Evolutionary conservation across 2,888 invertebrate species (phyloP), one percentile per base, ranked within the genome.

Genomic region (Cordilura impudica): DNA sequence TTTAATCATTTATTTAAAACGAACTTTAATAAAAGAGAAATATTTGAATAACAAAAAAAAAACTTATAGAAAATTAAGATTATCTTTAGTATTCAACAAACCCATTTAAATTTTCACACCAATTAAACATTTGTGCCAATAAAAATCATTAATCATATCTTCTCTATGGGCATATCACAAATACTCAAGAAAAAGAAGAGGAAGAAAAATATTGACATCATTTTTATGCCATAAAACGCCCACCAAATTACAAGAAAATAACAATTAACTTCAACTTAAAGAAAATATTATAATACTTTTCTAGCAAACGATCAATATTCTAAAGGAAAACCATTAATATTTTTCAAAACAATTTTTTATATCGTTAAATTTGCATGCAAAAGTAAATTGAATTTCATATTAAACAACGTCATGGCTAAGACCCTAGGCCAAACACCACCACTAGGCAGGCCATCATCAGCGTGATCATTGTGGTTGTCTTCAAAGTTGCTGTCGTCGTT

Each of bases 341-440:
- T 75, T 73, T 69, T 26, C n/a, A 31, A 58, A 51, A 65, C 8
- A 26, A 49, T 29, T 56, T 35, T 53, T 54, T 53, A 54, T 54
- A 61, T 23, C 54, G 63, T 67, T 69, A 43, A 63, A 73, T 79
- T 79, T 79, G 79, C 79, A 79, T 79, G 79, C 75, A 71, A 66
- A 75, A 79, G 71, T 67, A 79, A 79, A 79, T 79, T 79, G 79
- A 79, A 79, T 79, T 79, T 79, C 71, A 61, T 79, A 79, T 75
- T 79, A 79, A 79, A 79, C 79, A 79, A 79, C 75, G 79, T 79
- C 79, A 75, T 75, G 71, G 74, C 54, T 19, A 65, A 75, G 79
- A 75, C 79, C 71, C 71, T 45, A 71, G 79, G 74, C 79, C 79
- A 75, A 63, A 65, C 16, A 67, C 31, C 47, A 63, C 49, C n/a